These are phyloP conservation scores for Paracentrotus lividus DNA, from an alignment of 53 echinoderm and acorn worm species.

Conservation along the genomic window DNA sequence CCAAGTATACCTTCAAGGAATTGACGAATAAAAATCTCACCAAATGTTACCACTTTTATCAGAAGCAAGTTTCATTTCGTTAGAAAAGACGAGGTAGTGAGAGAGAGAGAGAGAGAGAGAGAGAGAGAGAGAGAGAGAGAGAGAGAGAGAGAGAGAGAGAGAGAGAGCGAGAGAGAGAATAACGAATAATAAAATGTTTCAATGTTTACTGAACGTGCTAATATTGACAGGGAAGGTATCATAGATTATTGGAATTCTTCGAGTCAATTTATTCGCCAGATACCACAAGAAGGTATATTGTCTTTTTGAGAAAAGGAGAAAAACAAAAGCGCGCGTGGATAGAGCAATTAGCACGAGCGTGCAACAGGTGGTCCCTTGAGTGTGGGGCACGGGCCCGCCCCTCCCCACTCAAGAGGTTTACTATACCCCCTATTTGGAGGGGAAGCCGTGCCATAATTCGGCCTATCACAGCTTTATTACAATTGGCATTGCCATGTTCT, in stretches of 20 bases:
- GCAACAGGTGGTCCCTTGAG: not conserved
- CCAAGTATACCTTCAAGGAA: conserved; percentile 30
- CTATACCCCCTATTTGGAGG: too few species aligned
- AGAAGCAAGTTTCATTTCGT: not conserved
- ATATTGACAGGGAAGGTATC: conserved; percentile 16
- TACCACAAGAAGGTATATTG: not conserved
- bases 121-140: not conserved
- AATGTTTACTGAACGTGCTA: conserved; percentile 30
- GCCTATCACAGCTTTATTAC: too few species aligned
- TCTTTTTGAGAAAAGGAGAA: not conserved
- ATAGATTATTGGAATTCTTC: not conserved
- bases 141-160: not conserved
- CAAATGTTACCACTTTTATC: conserved; percentile 4
- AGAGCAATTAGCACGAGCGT: not conserved
- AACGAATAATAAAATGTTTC: not conserved
- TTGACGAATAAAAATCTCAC: conserved; percentile 22
- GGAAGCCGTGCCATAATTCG: too few species aligned
- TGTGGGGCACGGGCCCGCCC: not conserved
- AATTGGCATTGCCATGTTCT: too few species aligned
- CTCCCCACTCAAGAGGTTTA: too few species aligned
- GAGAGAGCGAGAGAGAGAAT: not conserved
- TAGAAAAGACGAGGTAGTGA: not conserved
- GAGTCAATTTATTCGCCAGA: not conserved
- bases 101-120: not conserved
- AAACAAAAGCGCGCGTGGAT: conserved; percentile 27